Evolutionary conservation across 2,888 invertebrate genomes (phyloP).

Genomic region (Leptopilina syphax): DNA sequence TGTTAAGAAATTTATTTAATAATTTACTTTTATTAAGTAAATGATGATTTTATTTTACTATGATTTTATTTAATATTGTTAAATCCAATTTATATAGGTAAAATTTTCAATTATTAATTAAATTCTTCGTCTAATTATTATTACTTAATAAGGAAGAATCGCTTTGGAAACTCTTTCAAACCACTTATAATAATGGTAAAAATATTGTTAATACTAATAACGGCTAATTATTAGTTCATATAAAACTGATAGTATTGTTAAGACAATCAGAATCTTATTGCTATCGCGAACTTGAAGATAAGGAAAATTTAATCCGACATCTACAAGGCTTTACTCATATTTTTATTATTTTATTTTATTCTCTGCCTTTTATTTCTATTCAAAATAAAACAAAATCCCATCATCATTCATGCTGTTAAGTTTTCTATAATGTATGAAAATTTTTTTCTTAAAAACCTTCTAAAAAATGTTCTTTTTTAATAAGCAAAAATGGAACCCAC

Average conservation of each 20-base stretch:
- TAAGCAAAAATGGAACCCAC: background rate
- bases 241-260: constrained; percentile 74
- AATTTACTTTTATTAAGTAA: too few species aligned
- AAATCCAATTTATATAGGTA: too few species aligned
- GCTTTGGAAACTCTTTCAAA: background rate
- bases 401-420: background rate
- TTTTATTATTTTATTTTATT: background rate
- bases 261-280: constrained; percentile 75
- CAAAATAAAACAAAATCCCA: too few species aligned
- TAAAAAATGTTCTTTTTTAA: background rate
- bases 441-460: background rate
- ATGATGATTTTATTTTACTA: too few species aligned
- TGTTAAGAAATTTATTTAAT: too few species aligned
- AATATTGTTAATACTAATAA: constrained; percentile 57
- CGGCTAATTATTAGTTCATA: constrained; percentile 54
- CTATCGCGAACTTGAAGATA: constrained; percentile 71
- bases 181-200: constrained; percentile 55
- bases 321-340: constrained; percentile 6
- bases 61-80: too few species aligned
- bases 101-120: too few species aligned
- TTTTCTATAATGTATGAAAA: background rate
- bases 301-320: constrained; percentile 50
- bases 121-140: background rate
- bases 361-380: background rate
- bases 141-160: background rate